Base-by-base conservation (phyloP, 2,888 invertebrate genomes). In the Nymphalis urticae region DNA sequence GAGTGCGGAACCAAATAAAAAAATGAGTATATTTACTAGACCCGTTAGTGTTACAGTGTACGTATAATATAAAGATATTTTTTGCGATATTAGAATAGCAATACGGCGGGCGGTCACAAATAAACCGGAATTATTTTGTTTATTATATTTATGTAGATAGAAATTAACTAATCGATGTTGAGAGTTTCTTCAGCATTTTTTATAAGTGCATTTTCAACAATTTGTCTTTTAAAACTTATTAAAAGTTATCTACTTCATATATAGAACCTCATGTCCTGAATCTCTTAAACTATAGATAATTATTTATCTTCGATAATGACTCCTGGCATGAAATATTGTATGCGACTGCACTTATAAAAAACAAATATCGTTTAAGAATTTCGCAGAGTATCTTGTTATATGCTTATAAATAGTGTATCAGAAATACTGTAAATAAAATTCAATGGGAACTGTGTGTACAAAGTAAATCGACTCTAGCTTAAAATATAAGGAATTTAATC, bases 91-190 rank as follows among this genome's bases (percentile, higher is more conserved):
- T 17, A n/a, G 48, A 24, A 58, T 58, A 58, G 58, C 50, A 48
- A 66, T 64, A 62, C 21, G 53, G 42, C 21, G 53, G 42, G 67
- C 48, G 65, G 59, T 53, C 53, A 62, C 67, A 71, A 60, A 48
- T 24, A 64, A 64, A 66, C 61, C 27, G 70, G 62, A 69, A 64
- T 84, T 86, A 86, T 87, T 87, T 88, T 88, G 83, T 84, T 84
- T 85, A 86, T 77, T 80, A 78, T 79, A 70, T 87, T 78, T 85
- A 81, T 75, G 70, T 78, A 80, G 77, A 79, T 77, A 80, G 76
- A 75, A 66, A 76, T 75, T 63, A 72, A 72, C 62, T 67, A 66
- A 68, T 66, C 62, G 58, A 66, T 70, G 53, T 2, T 24, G 13
- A 63, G 60, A 53, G 53, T 66, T 69, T 50, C 32, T 13, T 36